These are phyloP conservation scores for Linepithema humile DNA, from an alignment of 1,140 invertebrate species.

Conservation along the genomic window DNA sequence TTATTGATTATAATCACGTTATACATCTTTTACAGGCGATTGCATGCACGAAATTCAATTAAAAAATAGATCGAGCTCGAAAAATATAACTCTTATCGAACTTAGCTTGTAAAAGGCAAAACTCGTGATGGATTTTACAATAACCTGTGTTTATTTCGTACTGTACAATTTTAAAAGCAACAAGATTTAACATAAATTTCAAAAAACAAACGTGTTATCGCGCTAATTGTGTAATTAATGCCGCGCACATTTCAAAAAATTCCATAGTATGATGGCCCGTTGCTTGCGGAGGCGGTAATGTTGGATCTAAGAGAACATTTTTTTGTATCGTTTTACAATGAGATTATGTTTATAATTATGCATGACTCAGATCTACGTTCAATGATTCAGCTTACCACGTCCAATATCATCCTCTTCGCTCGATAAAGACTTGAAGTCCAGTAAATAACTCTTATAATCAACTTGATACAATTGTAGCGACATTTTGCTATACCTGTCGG, in stretches of 20 bases:
- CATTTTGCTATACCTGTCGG: conserved; percentile 96
- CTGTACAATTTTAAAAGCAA: conserved; percentile 32
- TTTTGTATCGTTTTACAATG: not conserved
- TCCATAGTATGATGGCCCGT: conserved; percentile 98
- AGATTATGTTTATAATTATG: not conserved
- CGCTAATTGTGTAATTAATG: conserved; percentile 98
- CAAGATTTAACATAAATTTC: conserved; percentile 51
- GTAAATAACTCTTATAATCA: conserved; percentile 97
- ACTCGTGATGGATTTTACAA: conserved; percentile 45
- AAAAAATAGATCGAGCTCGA: not conserved
- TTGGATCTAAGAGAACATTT: conserved; percentile 75
- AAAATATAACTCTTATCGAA: conserved; percentile 40
- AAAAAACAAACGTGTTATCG: conserved; percentile 86
- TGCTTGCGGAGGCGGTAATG: conserved; percentile 83
- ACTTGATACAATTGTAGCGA: conserved; percentile 99
- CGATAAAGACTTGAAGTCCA: conserved; percentile 98
- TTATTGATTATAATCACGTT: conserved; percentile 20
- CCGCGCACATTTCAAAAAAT: conserved; percentile 99
- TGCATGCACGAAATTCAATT: not conserved
- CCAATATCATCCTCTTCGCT: conserved; percentile 89
- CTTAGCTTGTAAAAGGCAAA: conserved; percentile 52
- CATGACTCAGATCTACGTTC: not conserved
- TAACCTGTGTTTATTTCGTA: conserved; percentile 49
- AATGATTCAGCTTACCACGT: conserved; percentile 83
- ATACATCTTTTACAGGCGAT: not conserved